Conservation (phyloP, 2,888 invertebrate species). For the Drosophila anomalata region DNA sequence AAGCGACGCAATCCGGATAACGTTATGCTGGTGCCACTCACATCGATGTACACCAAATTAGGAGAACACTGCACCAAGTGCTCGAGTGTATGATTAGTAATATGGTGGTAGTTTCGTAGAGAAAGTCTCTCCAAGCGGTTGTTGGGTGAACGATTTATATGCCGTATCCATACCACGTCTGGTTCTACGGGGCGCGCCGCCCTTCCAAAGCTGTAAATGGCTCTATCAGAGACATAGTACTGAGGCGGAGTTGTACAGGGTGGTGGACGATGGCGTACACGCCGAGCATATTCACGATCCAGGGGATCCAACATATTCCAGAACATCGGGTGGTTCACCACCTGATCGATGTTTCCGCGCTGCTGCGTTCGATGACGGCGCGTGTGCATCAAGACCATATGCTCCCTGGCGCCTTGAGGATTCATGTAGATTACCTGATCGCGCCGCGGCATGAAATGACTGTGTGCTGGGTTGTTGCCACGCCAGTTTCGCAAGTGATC, state of each 20-base stretch:
- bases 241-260: slow-evolving; percentile 36
- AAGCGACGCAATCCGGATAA: slow-evolving; percentile 87
- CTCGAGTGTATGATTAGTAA: slow-evolving; percentile 87
- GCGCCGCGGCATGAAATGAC: slow-evolving; percentile 73
- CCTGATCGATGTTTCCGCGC: slow-evolving; percentile 68
- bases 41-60: slow-evolving; percentile 86
- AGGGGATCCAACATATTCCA: slow-evolving; percentile 82
- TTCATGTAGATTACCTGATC: slow-evolving; percentile 77
- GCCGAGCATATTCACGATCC: slow-evolving; percentile 55
- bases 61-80: slow-evolving; percentile 87
- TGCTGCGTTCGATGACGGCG: slow-evolving; percentile 54
- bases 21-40: slow-evolving; percentile 88
- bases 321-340: slow-evolving; percentile 79
- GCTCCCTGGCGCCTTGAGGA: slow-evolving; percentile 52
- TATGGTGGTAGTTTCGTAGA: slow-evolving; percentile 86
- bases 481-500: slow-evolving; percentile 46
- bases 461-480: slow-evolving; percentile 66
- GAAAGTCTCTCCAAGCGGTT: slow-evolving; percentile 85
- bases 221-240: slow-evolving; percentile 80
- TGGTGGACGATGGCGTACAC: slow-evolving; percentile 45
- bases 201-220: slow-evolving; percentile 82
- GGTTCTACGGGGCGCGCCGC: slow-evolving; percentile 80
- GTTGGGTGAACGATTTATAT: slow-evolving; percentile 82
- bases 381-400: slow-evolving; percentile 50
- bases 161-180: slow-evolving; percentile 83